Evolutionary conservation across 2,113 vertebrate genomes (phyloP).

Genomic region (Mesocricetus auratus): DNA sequence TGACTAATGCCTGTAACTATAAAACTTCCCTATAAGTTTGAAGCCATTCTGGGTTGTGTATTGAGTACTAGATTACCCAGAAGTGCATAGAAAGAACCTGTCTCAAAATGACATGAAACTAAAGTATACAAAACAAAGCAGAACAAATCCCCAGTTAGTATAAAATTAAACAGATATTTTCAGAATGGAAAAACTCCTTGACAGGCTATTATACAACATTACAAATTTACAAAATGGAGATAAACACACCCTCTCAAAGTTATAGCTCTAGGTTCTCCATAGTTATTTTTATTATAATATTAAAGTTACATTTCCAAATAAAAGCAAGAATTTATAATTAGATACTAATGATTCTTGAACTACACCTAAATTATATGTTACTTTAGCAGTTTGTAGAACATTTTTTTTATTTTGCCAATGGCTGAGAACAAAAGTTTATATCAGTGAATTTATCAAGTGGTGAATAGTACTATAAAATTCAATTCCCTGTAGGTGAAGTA

Average conservation of each 20-base stretch:
- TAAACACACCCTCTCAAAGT: not conserved
- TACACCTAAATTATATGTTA: not conserved
- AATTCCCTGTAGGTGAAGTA: not conserved
- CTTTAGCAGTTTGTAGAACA: not conserved
- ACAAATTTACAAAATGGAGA: not conserved
- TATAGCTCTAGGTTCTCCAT: not conserved
- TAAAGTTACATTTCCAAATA: not conserved
- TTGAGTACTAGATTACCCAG: not conserved
- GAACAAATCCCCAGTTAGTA: not conserved
- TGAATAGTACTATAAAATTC: not conserved
- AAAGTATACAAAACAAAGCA: constrained; percentile 6
- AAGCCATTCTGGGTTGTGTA: not conserved
- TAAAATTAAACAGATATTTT: not conserved
- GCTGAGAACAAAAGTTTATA: not conserved
- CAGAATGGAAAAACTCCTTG: not conserved
- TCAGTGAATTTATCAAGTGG: not conserved
- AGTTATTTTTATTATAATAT: not conserved
- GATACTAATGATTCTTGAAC: not conserved
- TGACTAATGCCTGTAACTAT: too few species aligned
- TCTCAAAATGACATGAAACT: not conserved
- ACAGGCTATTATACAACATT: not conserved
- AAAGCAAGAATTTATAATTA: not conserved
- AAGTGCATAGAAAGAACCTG: not conserved
- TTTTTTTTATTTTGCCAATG: not conserved
- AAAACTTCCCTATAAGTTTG: not conserved